Conservation (phyloP, 2,797 vertebrate genomes). For the Sebastes steindachneri region DNA sequence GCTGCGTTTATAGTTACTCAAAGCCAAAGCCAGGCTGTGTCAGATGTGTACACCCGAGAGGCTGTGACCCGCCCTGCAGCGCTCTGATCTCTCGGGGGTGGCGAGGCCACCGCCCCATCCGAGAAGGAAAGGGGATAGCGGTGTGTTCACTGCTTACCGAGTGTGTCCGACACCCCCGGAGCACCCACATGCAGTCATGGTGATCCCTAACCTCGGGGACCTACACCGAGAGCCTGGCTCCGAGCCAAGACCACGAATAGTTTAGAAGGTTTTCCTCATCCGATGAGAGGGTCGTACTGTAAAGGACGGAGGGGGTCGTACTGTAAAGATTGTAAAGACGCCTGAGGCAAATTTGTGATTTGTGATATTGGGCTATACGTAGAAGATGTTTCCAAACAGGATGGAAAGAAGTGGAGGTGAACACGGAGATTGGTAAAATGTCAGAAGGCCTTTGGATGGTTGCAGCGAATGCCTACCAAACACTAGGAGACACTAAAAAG, state of each 20-base stretch:
- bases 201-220: constrained; percentile 21
- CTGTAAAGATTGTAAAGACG: no score
- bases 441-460: neutral
- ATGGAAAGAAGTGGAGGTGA: neutral
- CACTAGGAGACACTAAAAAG: no score
- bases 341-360: no score
- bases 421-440: no score
- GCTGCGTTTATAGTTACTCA: constrained; percentile 60
- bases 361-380: no score
- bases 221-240: constrained; percentile 77
- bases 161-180: constrained; percentile 41
- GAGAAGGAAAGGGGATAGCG: constrained; percentile 56
- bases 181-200: constrained; percentile 31
- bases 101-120: constrained; percentile 17
- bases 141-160: constrained; percentile 39
- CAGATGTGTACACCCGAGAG: constrained; percentile 56
- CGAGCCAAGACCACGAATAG: constrained; percentile 57
- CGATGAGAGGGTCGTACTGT: no score
- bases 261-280: neutral
- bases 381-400: constrained; percentile 6
- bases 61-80: constrained; percentile 47
- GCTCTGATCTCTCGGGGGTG: constrained; percentile 54
- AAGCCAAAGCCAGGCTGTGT: constrained; percentile 49
- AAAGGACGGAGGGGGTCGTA: no score
- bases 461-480: no score